phyloP scores from a whole-genome alignment of 1,140 invertebrate genomes.

The Drosophila subobscura region DNA sequence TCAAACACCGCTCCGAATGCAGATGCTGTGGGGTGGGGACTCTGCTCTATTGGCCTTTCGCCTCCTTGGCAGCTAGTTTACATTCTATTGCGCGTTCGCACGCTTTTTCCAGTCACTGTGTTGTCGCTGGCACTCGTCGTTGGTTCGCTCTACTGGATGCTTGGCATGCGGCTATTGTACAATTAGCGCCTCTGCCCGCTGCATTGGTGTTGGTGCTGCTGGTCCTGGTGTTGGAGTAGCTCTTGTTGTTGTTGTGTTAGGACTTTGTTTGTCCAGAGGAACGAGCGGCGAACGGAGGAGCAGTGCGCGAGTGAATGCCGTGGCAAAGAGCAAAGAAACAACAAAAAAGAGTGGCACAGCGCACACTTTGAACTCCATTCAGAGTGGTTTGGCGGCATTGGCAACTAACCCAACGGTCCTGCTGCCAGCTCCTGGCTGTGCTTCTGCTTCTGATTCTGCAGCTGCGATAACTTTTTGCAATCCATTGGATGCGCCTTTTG shows the following conservation, averaged over 20 bases:
- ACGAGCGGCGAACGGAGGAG: not conserved
- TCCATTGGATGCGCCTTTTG: slow-evolving; percentile 55
- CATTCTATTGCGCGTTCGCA: slow-evolving; percentile 69
- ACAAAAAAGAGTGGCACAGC: slow-evolving; percentile 41
- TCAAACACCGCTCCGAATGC: not conserved
- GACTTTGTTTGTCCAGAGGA: slow-evolving; percentile 44
- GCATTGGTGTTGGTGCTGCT: not conserved
- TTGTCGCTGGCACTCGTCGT: slow-evolving; percentile 29
- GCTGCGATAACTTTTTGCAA: slow-evolving; percentile 58
- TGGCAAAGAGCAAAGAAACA: slow-evolving; percentile 22
- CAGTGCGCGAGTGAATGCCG: no score
- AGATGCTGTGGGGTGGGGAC: no score
- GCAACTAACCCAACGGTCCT: slow-evolving; percentile 16
- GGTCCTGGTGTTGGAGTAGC: slow-evolving; percentile 3
- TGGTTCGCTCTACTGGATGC: slow-evolving; percentile 15
- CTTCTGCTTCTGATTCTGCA: not conserved
- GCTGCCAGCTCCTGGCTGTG: no score
- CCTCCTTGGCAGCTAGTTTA: slow-evolving; percentile 46
- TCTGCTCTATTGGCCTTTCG: not conserved
- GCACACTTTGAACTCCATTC: slow-evolving; percentile 67
- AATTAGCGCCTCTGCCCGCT: slow-evolving; percentile 60
- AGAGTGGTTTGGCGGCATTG: slow-evolving; percentile 62
- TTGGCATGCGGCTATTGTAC: slow-evolving; percentile 56
- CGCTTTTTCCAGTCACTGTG: slow-evolving; percentile 57
- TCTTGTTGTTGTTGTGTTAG: slow-evolving; percentile 49